Conservation (phyloP, 2,888 invertebrate species). For the Scaptomyza flava region DNA sequence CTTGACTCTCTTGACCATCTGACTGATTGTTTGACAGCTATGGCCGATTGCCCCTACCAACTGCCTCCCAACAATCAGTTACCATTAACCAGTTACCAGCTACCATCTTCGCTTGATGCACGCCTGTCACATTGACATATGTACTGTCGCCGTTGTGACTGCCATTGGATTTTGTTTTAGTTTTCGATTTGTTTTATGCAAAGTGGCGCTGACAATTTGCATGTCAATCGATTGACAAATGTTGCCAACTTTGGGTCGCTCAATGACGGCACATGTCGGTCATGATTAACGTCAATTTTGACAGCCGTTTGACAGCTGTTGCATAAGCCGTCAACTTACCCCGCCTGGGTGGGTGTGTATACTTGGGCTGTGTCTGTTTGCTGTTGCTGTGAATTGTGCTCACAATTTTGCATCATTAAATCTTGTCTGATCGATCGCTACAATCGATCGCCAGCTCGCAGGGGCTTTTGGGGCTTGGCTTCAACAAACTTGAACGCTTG, state of each 20-base stretch:
- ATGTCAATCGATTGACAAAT: conserved; percentile 78
- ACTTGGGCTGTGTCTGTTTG: background rate
- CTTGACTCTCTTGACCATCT: conserved; percentile 52
- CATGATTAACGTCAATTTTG: conserved; percentile 73
- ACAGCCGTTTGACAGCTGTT: conserved; percentile 74
- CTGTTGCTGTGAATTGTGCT: conserved; percentile 4
- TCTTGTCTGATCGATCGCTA: conserved; percentile 41
- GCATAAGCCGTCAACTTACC: conserved; percentile 61
- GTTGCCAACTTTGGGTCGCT: conserved; percentile 75
- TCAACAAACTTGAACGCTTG: conserved; percentile 36
- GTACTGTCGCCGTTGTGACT: conserved; percentile 58
- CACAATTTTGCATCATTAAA: conserved; percentile 71
- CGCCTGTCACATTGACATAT: conserved; percentile 75
- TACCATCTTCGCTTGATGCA: conserved; percentile 57
- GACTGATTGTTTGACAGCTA: conserved; percentile 76
- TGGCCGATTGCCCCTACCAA: conserved; percentile 2
- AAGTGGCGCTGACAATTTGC: conserved; percentile 78
- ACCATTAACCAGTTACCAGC: conserved; percentile 19
- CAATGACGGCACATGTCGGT: conserved; percentile 69
- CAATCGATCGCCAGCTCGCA: conserved; percentile 22
- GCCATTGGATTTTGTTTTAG: conserved; percentile 17
- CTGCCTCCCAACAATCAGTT: conserved; percentile 2
- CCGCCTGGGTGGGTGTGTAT: conserved; percentile 57
- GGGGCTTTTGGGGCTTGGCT: conserved; percentile 55
- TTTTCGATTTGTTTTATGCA: conserved; percentile 43